phyloP scores from a whole-genome alignment of 2,888 invertebrate species.

The Synanthedon andrenaeformis region DNA sequence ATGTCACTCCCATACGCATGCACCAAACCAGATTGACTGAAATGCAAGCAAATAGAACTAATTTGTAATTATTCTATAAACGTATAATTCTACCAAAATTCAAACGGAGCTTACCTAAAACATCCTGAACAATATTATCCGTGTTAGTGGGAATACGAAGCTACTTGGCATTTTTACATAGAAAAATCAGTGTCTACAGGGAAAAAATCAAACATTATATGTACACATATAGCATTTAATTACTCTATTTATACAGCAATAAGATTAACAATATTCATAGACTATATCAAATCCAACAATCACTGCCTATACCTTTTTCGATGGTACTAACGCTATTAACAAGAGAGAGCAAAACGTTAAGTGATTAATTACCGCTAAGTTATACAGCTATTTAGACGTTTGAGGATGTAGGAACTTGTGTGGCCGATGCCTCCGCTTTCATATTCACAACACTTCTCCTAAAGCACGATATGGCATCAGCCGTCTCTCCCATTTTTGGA shows the following conservation, averaged over 20 bases:
- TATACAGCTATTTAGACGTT: constrained; percentile 30
- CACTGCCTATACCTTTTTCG: constrained; percentile 63
- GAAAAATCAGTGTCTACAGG: constrained; percentile 32
- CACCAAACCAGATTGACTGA: no score
- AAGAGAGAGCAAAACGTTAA: constrained; percentile 62
- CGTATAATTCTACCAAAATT: background rate
- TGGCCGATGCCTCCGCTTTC: constrained; percentile 7
- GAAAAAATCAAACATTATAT: constrained; percentile 59
- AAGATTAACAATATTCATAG: constrained; percentile 70
- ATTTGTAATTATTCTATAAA: no score
- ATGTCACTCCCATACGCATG: no score
- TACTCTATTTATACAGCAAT: constrained; percentile 70
- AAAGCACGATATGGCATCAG: background rate
- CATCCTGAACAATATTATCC: constrained; percentile 34
- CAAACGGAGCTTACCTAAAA: constrained; percentile 48
- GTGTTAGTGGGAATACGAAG: constrained; percentile 36
- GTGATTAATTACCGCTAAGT: constrained; percentile 38
- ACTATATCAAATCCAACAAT: constrained; percentile 72
- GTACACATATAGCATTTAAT: constrained; percentile 71
- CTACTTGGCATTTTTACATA: constrained; percentile 20
- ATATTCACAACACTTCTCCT: background rate
- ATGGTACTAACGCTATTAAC: constrained; percentile 66
- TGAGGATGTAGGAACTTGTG: constrained; percentile 46
- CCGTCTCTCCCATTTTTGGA: background rate
- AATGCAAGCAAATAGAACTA: no score